phyloP scores from a whole-genome alignment of 1,140 invertebrate species.

The Drosophila insularis region DNA sequence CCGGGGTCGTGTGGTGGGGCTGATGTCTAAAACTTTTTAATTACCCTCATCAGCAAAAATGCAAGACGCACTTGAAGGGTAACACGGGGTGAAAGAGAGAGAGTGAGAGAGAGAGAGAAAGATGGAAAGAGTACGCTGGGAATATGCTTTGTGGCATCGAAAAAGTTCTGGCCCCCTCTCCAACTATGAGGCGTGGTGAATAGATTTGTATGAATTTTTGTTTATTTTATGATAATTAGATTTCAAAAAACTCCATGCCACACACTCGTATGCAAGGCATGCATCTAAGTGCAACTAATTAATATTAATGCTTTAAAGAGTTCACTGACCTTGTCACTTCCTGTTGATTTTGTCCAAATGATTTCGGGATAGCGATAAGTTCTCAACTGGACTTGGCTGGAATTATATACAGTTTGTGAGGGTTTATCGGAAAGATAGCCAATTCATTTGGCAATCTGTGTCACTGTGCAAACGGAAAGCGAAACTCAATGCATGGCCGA shows the following conservation, averaged over 20 bases:
- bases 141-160: constrained; percentile 17
- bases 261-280: neutral
- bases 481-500: constrained; percentile 61
- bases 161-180: constrained; percentile 11
- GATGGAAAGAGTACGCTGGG: neutral
- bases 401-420: neutral
- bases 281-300: constrained; percentile 35
- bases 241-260: constrained; percentile 33
- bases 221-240: constrained; percentile 55
- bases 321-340: constrained; percentile 69
- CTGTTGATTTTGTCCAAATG: constrained; percentile 39
- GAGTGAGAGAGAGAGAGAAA: neutral
- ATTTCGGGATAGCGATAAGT: neutral
- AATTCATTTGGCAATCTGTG: constrained; percentile 68
- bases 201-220: constrained; percentile 36
- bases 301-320: constrained; percentile 48
- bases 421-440: constrained; percentile 46
- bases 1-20: constrained; percentile 5
- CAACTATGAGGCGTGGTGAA: neutral
- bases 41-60: constrained; percentile 73
- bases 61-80: constrained; percentile 40
- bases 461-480: constrained; percentile 75
- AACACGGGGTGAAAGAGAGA: neutral
- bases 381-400: neutral
- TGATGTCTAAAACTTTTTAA: constrained; percentile 65